Evolutionary conservation across 2,888 invertebrate species (phyloP).

Genomic region (Cephus runcator): DNA sequence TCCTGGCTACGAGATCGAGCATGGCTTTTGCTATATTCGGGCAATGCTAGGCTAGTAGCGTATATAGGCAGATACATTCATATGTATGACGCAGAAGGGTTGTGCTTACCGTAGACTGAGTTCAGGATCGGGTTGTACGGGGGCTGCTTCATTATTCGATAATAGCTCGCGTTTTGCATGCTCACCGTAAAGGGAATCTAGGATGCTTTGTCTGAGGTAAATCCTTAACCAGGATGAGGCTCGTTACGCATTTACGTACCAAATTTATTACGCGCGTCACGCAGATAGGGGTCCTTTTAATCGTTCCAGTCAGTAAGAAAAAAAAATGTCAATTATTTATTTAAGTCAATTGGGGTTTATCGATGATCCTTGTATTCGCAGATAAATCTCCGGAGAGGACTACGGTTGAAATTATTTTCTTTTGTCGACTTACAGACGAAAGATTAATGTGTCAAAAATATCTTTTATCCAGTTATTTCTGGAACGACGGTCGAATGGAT

Average conservation of each 20-base stretch:
- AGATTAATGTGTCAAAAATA: background rate
- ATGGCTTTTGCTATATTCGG: background rate
- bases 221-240: background rate
- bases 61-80: background rate
- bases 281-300: background rate
- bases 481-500: background rate
- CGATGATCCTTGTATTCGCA: background rate
- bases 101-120: background rate
- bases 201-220: background rate
- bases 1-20: background rate
- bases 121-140: background rate
- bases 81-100: constrained; percentile 16
- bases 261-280: background rate
- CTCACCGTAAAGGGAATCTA: background rate
- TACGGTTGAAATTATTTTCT: background rate
- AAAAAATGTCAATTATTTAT: background rate
- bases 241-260: background rate
- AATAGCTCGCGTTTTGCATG: background rate
- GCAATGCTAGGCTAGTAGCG: background rate
- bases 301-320: background rate
- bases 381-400: background rate
- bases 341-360: background rate
- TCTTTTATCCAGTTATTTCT: background rate
- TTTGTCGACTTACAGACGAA: background rate
- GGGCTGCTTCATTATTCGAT: background rate